These are phyloP conservation scores for Drosophila siamana DNA, from an alignment of 2,888 invertebrate genomes.

Conservation along the genomic window DNA sequence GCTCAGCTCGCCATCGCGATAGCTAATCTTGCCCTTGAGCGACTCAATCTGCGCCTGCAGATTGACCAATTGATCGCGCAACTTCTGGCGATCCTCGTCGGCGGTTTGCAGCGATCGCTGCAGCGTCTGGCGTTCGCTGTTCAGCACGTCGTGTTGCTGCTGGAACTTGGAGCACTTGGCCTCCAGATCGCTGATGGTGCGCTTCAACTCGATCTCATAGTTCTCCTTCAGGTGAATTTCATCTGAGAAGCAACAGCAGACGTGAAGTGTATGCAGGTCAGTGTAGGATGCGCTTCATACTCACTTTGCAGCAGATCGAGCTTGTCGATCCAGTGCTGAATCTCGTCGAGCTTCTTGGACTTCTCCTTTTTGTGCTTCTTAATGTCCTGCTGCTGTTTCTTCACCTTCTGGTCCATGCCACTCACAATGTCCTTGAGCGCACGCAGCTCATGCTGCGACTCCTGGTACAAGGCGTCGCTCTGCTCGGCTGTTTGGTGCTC, in stretches of 20 bases:
- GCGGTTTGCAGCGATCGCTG: constrained; percentile 90
- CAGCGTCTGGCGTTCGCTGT: constrained; percentile 91
- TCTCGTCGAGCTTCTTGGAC: constrained; percentile 82
- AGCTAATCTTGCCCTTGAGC: constrained; percentile 87
- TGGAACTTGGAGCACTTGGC: constrained; percentile 84
- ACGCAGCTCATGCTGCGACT: constrained; percentile 83
- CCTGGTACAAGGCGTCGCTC: constrained; percentile 70
- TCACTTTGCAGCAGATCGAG: constrained; percentile 82
- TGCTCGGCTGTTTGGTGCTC: constrained; percentile 72
- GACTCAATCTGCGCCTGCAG: constrained; percentile 77
- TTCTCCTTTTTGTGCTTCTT: constrained; percentile 80
- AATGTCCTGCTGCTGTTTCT: constrained; percentile 78
- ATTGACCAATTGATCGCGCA: constrained; percentile 91
- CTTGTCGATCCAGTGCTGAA: constrained; percentile 83
- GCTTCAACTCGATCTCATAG: constrained; percentile 83
- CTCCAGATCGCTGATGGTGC: constrained; percentile 82
- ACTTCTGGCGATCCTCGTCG: constrained; percentile 89
- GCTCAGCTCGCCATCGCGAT: constrained; percentile 90
- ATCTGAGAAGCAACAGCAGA: too few species aligned
- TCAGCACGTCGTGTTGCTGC: constrained; percentile 90
- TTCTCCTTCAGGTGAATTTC: constrained; percentile 84
- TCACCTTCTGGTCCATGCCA: constrained; percentile 73
- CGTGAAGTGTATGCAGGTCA: too few species aligned
- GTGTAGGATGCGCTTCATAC: neutral
- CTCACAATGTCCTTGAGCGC: constrained; percentile 81